Evolutionary conservation across 2,888 invertebrate species (phyloP), one percentile per base, ranked within the genome.

Genomic region (Sarcophaga caerulescens): DNA sequence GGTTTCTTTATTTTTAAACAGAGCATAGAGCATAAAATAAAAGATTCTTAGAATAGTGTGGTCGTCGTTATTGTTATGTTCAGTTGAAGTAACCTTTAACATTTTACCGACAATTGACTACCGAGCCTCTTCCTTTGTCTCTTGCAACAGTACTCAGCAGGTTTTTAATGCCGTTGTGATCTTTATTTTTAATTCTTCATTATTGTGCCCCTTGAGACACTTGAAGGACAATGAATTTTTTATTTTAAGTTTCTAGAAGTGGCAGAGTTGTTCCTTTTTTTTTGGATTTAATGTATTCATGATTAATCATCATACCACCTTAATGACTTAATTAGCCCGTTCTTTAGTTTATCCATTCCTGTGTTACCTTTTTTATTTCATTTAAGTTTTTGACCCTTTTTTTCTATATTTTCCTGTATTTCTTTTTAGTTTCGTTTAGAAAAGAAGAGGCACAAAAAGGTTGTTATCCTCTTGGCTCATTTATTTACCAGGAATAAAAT

Each of bases 241-340:
- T 2, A 52, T 52, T 52, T 52, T 52, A 14, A 69, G 81, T 75
- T 57, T 45, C 62, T 25, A 57, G 17, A 66, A 66, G 45, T 71
- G 47, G 14, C 76, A n/a, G 19, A 75, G 63, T 17, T 76, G 80
- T 68, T 73, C 35, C 60, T 52, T 78, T 63, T 78, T 60, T 68
- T 19, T 74, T 45, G 10, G 3, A 23, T 63, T 74, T 78, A 86
- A 78, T 84, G 77, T 84, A 70, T 84, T 69, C 86, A 81, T 86
- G 86, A 86, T 86, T 86, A 86, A 84, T 86, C 78, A 74, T 81
- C 66, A 23, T 81, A 86, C 84, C 86, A 84, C 86, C 86, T 81
- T 71, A 86, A 86, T 81, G 84, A 81, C 86, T 86, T 86, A 86
- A 86, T 86, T 86, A 86, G 86, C 66, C 68, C 17, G 78, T 4